These are phyloP conservation scores for Invenusta paracnida DNA, from an alignment of 2,888 invertebrate genomes.

Conservation along the genomic window DNA sequence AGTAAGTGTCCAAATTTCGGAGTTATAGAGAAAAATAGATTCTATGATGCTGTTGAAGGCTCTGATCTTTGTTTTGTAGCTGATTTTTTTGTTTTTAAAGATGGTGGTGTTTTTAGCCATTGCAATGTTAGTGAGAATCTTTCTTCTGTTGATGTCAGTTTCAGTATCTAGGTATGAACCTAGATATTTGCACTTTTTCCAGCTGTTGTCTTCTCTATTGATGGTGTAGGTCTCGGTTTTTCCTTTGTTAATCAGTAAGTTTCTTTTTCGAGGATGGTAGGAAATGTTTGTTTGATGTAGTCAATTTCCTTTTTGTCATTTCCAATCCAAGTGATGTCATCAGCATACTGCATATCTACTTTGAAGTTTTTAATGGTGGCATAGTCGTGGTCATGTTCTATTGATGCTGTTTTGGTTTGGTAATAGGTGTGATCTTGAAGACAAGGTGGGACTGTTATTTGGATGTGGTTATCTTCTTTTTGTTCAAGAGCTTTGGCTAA, in stretches of 20 bases:
- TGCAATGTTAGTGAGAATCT: not conserved
- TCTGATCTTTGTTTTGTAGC: not conserved
- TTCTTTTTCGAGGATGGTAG: not conserved
- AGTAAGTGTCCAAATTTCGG: not conserved
- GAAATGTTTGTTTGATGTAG: not conserved
- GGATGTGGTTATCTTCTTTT: not conserved
- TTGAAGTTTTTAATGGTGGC: not conserved
- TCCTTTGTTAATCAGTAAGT: not conserved
- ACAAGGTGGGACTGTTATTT: not conserved
- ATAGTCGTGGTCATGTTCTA: not conserved
- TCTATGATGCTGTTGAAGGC: not conserved
- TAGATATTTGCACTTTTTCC: too few relatives aligned
- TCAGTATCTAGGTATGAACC: not conserved
- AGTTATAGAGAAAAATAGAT: not conserved
- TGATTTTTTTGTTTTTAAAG: not conserved
- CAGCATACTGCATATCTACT: not conserved
- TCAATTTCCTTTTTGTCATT: not conserved
- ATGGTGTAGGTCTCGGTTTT: not conserved
- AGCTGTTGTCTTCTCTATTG: not conserved
- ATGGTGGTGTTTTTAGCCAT: not conserved
- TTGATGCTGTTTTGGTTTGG: slow-evolving; percentile 1
- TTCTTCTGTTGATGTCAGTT: not conserved
- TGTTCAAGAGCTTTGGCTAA: slow-evolving; percentile 32
- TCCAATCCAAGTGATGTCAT: not conserved
- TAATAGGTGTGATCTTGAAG: not conserved